Percentiles rank a stretch among this genome's conserved stretches.
phyloP scores from a whole-genome alignment of 2,113 vertebrate species.

The Cervus canadensis region DNA sequence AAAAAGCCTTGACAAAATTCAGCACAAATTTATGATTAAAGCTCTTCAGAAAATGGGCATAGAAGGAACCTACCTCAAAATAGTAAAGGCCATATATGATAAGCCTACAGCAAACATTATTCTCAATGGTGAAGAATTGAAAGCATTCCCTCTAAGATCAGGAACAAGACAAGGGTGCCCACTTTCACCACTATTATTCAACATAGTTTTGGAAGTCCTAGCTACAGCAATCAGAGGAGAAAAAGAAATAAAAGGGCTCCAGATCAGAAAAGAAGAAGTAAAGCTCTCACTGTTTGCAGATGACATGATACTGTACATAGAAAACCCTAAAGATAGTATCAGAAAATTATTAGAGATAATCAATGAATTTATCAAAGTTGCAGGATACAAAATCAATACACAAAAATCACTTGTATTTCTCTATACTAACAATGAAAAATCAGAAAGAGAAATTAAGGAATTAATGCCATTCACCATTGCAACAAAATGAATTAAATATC shows the following conservation, averaged over 20 bases:
- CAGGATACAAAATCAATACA: background rate
- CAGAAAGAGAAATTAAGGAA: background rate
- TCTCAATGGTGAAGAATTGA: background rate
- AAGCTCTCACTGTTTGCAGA: background rate
- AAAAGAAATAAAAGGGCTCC: background rate
- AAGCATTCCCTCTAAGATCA: background rate
- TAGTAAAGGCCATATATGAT: background rate
- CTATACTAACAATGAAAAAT: background rate
- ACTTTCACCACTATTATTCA: background rate
- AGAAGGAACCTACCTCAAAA: background rate
- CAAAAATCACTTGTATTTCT: background rate
- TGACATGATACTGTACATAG: background rate
- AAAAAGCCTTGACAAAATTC: background rate
- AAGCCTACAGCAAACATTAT: background rate
- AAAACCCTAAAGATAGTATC: background rate
- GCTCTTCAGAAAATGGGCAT: background rate
- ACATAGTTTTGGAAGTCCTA: background rate
- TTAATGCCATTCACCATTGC: background rate
- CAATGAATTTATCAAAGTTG: background rate
- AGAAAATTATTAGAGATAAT: background rate
- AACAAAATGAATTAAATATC: background rate
- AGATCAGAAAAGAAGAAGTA: background rate
- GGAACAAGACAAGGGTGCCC: background rate
- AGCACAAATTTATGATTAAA: background rate
- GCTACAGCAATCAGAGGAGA: background rate